Conservation (phyloP, 1,140 invertebrate genomes). For the Phymastichus coffea region DNA sequence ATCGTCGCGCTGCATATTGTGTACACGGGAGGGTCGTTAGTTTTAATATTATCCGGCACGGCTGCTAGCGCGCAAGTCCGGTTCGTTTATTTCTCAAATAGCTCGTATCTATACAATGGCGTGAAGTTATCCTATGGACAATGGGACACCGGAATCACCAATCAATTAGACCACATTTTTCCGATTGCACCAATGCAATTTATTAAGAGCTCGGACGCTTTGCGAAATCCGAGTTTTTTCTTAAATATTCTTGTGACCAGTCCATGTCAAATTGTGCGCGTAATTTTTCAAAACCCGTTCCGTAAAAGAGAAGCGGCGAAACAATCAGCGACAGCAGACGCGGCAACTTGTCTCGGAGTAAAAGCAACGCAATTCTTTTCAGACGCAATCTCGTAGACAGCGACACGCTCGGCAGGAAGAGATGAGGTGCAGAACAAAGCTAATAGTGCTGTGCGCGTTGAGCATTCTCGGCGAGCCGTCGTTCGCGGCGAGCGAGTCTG, state of each 20-base stretch:
- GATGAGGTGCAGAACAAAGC: slow-evolving; percentile 21
- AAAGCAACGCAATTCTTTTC: slow-evolving; percentile 7
- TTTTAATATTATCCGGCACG: slow-evolving; percentile 17
- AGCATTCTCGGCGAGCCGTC: slow-evolving; percentile 32
- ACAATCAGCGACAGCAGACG: background rate
- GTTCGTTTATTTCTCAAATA: too few relatives aligned
- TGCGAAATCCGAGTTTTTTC: too few relatives aligned
- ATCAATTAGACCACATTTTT: too few relatives aligned
- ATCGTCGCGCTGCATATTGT: too few relatives aligned
- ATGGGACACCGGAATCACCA: too few relatives aligned
- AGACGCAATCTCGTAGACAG: background rate
- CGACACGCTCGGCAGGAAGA: slow-evolving; percentile 8
- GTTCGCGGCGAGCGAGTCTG: slow-evolving; percentile 34
- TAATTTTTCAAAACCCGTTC: background rate
- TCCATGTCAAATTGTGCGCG: too few relatives aligned
- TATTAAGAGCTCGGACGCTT: too few relatives aligned
- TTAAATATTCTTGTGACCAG: too few relatives aligned
- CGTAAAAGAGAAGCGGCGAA: background rate
- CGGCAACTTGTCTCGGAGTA: background rate
- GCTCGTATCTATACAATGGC: too few relatives aligned
- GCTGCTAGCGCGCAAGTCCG: background rate
- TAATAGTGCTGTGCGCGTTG: slow-evolving; percentile 35
- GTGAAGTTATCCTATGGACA: too few relatives aligned
- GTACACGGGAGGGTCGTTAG: slow-evolving; percentile 38
- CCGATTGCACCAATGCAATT: too few relatives aligned